Percentiles rank a stretch among this genome's conserved stretches.
Conservation (phyloP, 2,888 invertebrate genomes). For the Drosophila rellima region DNA sequence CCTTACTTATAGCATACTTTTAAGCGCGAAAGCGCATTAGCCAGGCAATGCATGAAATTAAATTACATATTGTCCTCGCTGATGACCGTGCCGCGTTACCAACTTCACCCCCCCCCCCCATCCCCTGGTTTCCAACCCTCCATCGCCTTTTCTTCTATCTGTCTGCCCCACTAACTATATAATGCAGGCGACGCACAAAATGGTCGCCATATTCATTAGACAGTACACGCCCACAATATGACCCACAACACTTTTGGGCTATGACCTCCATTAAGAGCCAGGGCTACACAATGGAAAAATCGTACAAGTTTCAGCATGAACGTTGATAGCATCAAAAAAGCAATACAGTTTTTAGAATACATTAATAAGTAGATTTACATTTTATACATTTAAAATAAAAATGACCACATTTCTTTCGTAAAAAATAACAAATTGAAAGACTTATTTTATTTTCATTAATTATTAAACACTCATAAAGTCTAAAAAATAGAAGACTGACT, state of each 20-base stretch:
- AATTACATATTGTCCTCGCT: slow-evolving; percentile 65
- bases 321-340: too few species aligned
- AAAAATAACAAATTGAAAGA: too few species aligned
- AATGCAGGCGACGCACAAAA: slow-evolving; percentile 38
- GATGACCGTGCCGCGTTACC: slow-evolving; percentile 32
- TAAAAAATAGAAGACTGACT: too few species aligned
- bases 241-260: slow-evolving; percentile 47
- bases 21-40: slow-evolving; percentile 79
- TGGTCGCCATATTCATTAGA: slow-evolving; percentile 55
- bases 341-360: too few species aligned
- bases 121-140: not conserved
- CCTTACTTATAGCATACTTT: slow-evolving; percentile 77
- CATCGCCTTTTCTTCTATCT: not conserved
- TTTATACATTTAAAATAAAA: too few species aligned
- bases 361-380: too few species aligned
- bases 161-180: slow-evolving; percentile 1
- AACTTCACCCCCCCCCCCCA: too few species aligned
- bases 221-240: slow-evolving; percentile 36
- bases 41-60: slow-evolving; percentile 82
- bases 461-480: too few species aligned
- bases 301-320: not conserved
- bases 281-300: slow-evolving; percentile 18
- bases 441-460: too few species aligned
- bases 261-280: slow-evolving; percentile 30
- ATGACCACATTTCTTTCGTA: too few species aligned